Percentiles rank a stretch among this genome's conserved stretches.
Conservation (phyloP, 2,113 vertebrate genomes). For the Antigone vipio region DNA sequence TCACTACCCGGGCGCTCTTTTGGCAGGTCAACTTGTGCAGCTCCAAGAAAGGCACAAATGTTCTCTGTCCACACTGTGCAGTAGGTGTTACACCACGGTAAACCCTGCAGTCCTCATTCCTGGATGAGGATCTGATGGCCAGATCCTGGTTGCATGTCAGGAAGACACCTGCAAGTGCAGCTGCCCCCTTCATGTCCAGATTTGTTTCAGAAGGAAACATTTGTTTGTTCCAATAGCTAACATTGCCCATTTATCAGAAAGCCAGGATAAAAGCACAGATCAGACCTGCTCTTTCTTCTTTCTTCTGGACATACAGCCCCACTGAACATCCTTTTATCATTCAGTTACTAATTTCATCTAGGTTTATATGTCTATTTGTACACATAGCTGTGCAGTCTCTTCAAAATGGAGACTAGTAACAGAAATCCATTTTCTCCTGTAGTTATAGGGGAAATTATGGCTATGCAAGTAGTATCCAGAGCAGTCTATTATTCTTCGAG, state of each 20-base stretch:
- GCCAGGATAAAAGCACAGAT: neutral
- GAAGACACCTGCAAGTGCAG: neutral
- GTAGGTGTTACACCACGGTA: neutral
- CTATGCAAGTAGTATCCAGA: neutral
- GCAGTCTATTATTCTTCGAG: neutral
- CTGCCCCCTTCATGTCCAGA: neutral
- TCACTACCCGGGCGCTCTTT: neutral
- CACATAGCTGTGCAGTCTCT: neutral
- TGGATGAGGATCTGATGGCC: neutral
- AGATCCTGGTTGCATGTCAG: neutral
- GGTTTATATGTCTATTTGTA: neutral
- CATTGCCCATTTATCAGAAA: accelerated
- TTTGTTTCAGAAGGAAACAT: neutral
- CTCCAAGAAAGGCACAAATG: neutral
- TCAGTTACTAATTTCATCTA: neutral
- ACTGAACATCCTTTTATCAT: neutral
- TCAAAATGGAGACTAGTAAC: neutral
- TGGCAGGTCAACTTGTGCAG: neutral
- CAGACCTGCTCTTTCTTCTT: neutral
- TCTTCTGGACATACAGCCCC: neutral
- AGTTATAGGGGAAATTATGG: neutral
- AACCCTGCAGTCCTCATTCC: neutral
- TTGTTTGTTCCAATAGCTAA: neutral
- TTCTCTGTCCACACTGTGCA: neutral
- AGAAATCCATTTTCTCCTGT: neutral